phyloP scores from a whole-genome alignment of 1,140 invertebrate genomes.

The Scaptomyza pallida region DNA sequence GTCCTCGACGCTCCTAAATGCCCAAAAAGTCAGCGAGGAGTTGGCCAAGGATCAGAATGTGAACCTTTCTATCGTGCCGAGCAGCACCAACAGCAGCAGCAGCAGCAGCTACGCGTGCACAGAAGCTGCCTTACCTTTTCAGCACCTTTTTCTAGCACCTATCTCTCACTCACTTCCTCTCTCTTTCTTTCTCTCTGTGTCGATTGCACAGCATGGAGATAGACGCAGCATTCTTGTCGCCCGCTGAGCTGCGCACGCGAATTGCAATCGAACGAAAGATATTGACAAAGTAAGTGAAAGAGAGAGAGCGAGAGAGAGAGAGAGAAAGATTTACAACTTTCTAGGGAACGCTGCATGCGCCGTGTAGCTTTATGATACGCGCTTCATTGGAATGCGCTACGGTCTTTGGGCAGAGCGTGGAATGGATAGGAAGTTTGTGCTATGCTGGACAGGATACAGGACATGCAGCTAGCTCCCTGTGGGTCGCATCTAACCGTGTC shows the following conservation, averaged over 20 bases:
- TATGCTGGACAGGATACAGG: slow-evolving; percentile 13
- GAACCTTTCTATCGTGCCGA: not conserved
- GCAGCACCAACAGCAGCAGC: slow-evolving; percentile 14
- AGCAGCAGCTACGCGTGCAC: slow-evolving; percentile 57
- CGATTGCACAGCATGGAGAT: not conserved
- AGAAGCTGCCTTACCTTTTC: slow-evolving; percentile 47
- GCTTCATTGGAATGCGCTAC: slow-evolving; percentile 64
- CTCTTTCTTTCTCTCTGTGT: too few relatives aligned
- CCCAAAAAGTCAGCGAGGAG: slow-evolving; percentile 31
- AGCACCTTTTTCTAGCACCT: slow-evolving; percentile 12
- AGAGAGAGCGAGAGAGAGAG: not conserved
- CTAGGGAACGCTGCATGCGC: slow-evolving; percentile 57
- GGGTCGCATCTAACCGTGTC: slow-evolving; percentile 19
- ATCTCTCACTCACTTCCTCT: slow-evolving; percentile 11
- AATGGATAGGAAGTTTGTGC: not conserved
- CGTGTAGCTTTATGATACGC: slow-evolving; percentile 62
- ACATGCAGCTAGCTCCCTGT: slow-evolving; percentile 32
- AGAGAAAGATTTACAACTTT: slow-evolving; percentile 32
- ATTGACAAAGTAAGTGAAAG: not conserved
- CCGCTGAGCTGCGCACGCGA: slow-evolving; percentile 71
- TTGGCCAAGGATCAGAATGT: not conserved
- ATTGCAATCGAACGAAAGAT: slow-evolving; percentile 26
- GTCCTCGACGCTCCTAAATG: slow-evolving; percentile 59
- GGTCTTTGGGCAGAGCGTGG: slow-evolving; percentile 5
- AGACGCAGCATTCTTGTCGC: slow-evolving; percentile 8